Conservation (phyloP, 2,797 vertebrate genomes). For the Sebastolobus altivelis region DNA sequence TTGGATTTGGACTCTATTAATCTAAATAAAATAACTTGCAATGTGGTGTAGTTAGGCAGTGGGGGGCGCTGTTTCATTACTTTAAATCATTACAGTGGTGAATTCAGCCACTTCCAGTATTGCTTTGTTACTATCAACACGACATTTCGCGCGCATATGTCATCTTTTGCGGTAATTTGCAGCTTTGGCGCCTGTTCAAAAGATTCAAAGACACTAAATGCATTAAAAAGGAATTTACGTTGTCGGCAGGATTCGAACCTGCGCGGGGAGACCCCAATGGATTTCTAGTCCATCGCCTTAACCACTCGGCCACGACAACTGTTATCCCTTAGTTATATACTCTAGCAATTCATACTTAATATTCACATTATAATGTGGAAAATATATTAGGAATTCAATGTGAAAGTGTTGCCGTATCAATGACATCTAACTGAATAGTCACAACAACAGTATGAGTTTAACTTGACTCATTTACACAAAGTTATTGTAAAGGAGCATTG, state of each 20-base stretch:
- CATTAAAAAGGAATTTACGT: slow-evolving; percentile 24
- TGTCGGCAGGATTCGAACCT: slow-evolving; percentile 85
- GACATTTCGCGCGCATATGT: neutral
- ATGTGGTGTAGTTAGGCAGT: fast-evolving
- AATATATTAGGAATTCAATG: too few species aligned
- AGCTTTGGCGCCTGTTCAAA: neutral
- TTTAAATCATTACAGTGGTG: neutral
- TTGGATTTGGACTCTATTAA: neutral
- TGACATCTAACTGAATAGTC: neutral
- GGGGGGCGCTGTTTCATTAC: slow-evolving; percentile 15
- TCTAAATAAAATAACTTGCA: neutral
- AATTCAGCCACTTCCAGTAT: neutral
- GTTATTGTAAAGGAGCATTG: neutral
- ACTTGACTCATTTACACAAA: too few species aligned
- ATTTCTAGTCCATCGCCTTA: slow-evolving; percentile 87
- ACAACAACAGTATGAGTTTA: too few species aligned
- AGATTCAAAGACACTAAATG: neutral
- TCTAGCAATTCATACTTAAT: too few species aligned
- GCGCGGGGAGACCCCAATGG: slow-evolving; percentile 84
- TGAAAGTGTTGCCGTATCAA: neutral
- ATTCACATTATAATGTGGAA: too few species aligned
- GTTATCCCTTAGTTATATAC: too few species aligned
- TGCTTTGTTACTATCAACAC: neutral
- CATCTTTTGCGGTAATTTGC: too few species aligned
- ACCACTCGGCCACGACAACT: slow-evolving; percentile 83